Evolutionary conservation across 2,888 invertebrate species (phyloP), one percentile per base, ranked within the genome.

Genomic region (Eupithecia inturbata): DNA sequence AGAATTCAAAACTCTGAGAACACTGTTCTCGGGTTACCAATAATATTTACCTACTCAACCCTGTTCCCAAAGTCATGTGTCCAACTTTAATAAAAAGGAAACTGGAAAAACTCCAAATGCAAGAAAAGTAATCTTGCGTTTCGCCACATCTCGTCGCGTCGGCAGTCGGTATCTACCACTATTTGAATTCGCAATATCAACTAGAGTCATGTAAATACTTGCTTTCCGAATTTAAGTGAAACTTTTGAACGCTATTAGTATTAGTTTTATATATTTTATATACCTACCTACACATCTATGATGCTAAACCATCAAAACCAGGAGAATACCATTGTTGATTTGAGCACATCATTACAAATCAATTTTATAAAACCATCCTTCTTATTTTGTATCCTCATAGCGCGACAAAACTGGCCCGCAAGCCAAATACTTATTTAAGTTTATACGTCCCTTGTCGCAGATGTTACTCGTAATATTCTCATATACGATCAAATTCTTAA

Each of bases 401-500:
- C 73, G 80, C 39, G 39, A 41, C 39, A 66, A 66, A 66, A 66
- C 66, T 36, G 36, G 81, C 78, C 79, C 73, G 84, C 82, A 84
- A 82, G 82, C 83, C 85, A 85, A 88, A 89, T 88, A 89, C 89
- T 91, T 91, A 89, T 90, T 91, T 91, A 91, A 92, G 90, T 92
- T 91, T 92, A 91, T 92, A 89, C 90, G 91, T 90, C 93, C 93
- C 94, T 90, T 90, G 92, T 89, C 92, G 89, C 94, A 94, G 93
- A 92, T 94, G 94, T 91, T 91, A 86, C 87, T 90, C 89, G 91
- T 93, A 93, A 94, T 94, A 94, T 93, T 93, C 91, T 90, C 92
- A 89, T 93, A 92, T 91, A 85, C 92, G 93, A 93, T 94, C 92
- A 93, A 94, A 94, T 93, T 94, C 93, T 92, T 92, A 93, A 93